phyloP scores from a whole-genome alignment of 2,113 vertebrate genomes.

The Centropus unirufus region DNA sequence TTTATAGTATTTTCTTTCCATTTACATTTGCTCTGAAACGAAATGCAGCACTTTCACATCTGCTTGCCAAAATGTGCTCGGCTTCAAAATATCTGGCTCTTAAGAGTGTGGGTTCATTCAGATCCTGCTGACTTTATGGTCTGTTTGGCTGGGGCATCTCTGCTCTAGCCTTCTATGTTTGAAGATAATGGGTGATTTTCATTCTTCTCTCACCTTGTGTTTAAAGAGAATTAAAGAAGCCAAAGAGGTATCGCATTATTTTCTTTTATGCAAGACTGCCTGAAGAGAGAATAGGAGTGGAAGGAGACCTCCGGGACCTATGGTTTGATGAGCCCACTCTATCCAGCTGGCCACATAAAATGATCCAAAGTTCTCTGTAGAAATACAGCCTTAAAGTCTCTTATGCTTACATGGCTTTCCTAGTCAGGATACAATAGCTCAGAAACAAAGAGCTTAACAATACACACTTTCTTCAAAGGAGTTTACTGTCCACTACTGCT shows the following conservation, averaged over 20 bases:
- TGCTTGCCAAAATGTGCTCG: not conserved
- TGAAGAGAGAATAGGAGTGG: not conserved
- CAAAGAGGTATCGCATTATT: not conserved
- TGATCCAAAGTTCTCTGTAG: not conserved
- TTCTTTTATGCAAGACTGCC: not conserved
- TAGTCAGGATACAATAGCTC: not conserved
- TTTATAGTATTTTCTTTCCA: not conserved
- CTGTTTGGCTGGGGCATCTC: not conserved
- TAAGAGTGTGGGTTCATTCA: not conserved
- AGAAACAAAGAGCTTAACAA: not conserved
- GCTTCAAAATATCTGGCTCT: not conserved
- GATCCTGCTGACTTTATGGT: not conserved
- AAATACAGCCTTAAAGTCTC: not conserved
- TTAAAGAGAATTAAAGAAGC: not conserved
- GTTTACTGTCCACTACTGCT: not conserved
- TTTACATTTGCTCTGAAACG: not conserved
- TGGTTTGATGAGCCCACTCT: not conserved
- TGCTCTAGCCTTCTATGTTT: not conserved
- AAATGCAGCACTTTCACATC: not conserved
- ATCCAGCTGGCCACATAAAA: not conserved
- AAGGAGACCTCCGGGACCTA: not conserved
- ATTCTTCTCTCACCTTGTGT: not conserved
- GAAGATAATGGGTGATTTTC: not conserved
- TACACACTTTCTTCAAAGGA: not conserved
- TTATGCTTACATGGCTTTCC: not conserved